Base-by-base conservation (phyloP, 1,140 invertebrate species). In the Akabosia matsudoensis region DNA sequence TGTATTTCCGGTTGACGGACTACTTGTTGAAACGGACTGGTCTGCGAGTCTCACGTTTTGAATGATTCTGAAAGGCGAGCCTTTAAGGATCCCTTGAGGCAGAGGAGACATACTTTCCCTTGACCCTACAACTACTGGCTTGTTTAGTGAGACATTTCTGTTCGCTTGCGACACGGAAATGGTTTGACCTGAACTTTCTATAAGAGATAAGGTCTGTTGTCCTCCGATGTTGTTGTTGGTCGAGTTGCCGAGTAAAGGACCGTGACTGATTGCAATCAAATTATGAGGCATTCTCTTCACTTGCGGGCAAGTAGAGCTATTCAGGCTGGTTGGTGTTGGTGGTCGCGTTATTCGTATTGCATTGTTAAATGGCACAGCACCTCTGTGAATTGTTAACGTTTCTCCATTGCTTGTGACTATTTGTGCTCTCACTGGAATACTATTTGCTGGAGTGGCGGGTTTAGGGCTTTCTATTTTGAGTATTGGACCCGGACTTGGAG, bases 381-480 rank as follows among this genome's bases (percentile, higher is more conserved):
- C 80, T 34, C 80, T 37, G 56, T 81, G 80, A 34, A 81, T 81
- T 0, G 80, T 81, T n/a, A 81, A 33, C 2, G 80, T 81, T 54
- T 81, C 80, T 16, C 80, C 80, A 67, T 79, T 79, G 37, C 76
- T 76, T 1, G 76, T 81, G 0, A 79, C 75, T 51, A 81, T 81
- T 51, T 81, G 78, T 52, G 80, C 80, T 33, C 80, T 33, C 0
- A 81, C 24, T 4, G 80, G 80, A 37, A 76, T 78, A 33, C 73
- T 71, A 14, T 70, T 52, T 33, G 51, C 54, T 31, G 14, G 37
- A 54, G 45, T 26, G 18, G 51, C 64, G 56, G 52, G 16, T 30
- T 7, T 30, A 13, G 61, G 61, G 22, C 54, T 56, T 16, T 24
- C 54, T 30, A 67, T 31, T 31, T 31, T 67, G 3, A 67, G 28